Conservation (phyloP, 2,113 vertebrate species). For the Campylomormyrus numenius region DNA sequence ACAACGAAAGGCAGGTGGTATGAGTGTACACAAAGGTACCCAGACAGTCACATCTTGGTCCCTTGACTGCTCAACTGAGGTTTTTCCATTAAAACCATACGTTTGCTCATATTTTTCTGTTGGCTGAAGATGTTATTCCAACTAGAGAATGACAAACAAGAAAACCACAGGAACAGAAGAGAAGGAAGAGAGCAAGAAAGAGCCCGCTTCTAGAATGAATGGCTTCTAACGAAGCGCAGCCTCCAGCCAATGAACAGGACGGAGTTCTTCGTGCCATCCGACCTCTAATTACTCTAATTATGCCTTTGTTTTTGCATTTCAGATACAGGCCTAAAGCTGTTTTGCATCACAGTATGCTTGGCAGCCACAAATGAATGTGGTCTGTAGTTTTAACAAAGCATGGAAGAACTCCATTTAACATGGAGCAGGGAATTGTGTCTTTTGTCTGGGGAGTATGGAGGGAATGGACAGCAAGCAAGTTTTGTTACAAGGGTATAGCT, state of each 20-base stretch:
- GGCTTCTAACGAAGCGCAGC: constrained; percentile 39
- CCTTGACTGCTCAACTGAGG: not conserved
- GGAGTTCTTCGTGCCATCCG: constrained; percentile 36
- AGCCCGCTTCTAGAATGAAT: constrained; percentile 37
- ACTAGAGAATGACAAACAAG: not conserved
- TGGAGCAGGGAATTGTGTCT: not conserved
- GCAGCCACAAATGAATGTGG: not conserved
- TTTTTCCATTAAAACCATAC: constrained; percentile 1
- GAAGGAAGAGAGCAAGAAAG: not conserved
- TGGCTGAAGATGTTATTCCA: not conserved
- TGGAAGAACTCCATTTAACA: not conserved
- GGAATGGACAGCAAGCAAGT: not conserved
- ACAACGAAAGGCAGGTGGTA: not conserved
- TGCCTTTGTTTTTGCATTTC: constrained; percentile 41
- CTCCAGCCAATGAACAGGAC: constrained; percentile 32
- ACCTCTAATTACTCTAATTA: constrained; percentile 60
- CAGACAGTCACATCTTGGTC: not conserved
- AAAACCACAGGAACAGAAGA: not conserved
- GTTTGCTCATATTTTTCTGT: not conserved
- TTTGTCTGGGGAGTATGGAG: not conserved
- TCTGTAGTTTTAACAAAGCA: not conserved
- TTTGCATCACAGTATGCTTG: constrained; percentile 11
- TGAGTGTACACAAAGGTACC: not conserved
- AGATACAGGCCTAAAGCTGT: constrained; percentile 36
- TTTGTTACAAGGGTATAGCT: not conserved